Percentiles rank a stretch among this genome's conserved stretches.
These are phyloP conservation scores for Pholis gunnellus DNA, from an alignment of 2,113 vertebrate species.

Conservation along the genomic window DNA sequence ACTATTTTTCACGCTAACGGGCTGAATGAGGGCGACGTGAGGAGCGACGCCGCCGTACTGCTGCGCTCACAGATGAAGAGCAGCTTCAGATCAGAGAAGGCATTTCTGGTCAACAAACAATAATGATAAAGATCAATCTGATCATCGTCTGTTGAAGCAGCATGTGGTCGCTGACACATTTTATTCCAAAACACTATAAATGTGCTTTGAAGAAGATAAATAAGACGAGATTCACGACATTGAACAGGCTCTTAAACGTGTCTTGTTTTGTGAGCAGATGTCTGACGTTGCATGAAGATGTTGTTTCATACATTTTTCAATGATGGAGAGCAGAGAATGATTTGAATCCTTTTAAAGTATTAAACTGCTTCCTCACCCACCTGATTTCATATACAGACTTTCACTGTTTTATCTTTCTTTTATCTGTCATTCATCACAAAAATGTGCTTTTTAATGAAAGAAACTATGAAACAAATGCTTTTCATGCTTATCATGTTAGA, in stretches of 20 bases:
- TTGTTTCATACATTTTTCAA: not conserved
- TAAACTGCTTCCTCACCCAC: not conserved
- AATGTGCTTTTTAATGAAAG: no score
- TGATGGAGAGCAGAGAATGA: not conserved
- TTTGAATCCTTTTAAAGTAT: not conserved
- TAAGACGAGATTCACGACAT: not conserved
- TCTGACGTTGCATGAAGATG: not conserved
- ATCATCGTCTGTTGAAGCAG: slow-evolving; percentile 17
- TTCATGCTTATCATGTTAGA: no score
- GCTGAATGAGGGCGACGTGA: slow-evolving; percentile 12
- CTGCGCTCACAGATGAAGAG: slow-evolving; percentile 37
- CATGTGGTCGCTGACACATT: slow-evolving; percentile 37
- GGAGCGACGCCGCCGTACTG: slow-evolving; percentile 1
- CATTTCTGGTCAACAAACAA: not conserved
- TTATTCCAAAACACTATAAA: slow-evolving; percentile 51
- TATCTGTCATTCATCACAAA: no score
- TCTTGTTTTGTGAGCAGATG: slow-evolving; percentile 15
- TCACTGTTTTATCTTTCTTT: no score
- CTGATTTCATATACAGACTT: no score
- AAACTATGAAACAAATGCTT: no score
- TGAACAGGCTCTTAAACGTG: slow-evolving; percentile 16
- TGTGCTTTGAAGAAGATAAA: slow-evolving; percentile 4
- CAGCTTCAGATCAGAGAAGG: no score
- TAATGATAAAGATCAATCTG: not conserved
- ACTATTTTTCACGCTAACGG: slow-evolving; percentile 16